These are phyloP conservation scores for Chrysina gloriosa DNA, from an alignment of 2,888 invertebrate genomes.

Conservation along the genomic window DNA sequence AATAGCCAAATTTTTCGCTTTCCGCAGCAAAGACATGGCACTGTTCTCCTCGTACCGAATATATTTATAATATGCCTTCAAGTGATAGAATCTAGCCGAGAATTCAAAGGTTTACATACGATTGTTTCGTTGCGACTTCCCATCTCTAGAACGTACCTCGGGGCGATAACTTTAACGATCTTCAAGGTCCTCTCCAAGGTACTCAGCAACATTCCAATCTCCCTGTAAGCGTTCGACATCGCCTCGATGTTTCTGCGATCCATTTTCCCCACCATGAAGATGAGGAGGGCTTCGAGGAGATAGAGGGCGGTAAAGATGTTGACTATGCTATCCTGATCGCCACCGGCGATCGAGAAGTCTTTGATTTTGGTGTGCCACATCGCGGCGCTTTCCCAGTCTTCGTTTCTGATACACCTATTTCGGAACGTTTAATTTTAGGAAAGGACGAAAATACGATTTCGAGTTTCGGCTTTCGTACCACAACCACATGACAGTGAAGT, in stretches of 20 bases:
- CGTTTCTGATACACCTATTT: conserved; percentile 69
- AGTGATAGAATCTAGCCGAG: conserved; percentile 65
- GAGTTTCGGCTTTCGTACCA: conserved; percentile 62
- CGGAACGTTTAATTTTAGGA: no score
- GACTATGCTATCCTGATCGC: conserved; percentile 57
- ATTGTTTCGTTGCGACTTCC: not conserved
- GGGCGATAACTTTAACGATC: conserved; percentile 55
- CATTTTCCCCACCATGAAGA: conserved; percentile 65
- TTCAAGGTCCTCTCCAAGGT: conserved; percentile 54
- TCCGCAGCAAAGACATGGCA: conserved; percentile 63
- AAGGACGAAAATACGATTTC: not conserved
- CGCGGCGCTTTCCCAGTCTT: conserved; percentile 70
- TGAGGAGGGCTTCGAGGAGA: conserved; percentile 69
- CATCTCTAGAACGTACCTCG: conserved; percentile 59
- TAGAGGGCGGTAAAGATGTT: conserved; percentile 67
- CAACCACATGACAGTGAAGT: conserved; percentile 71
- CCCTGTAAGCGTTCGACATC: conserved; percentile 52
- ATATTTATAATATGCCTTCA: conserved; percentile 69
- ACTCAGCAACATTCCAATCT: conserved; percentile 57
- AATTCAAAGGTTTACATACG: not conserved
- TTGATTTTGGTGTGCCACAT: conserved; percentile 68
- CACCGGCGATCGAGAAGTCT: conserved; percentile 54
- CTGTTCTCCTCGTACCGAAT: conserved; percentile 63
- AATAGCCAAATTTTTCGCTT: conserved; percentile 62
- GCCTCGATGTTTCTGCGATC: conserved; percentile 56